These are phyloP conservation scores for Athalia rosae DNA, from an alignment of 2,888 invertebrate genomes.

Conservation along the genomic window DNA sequence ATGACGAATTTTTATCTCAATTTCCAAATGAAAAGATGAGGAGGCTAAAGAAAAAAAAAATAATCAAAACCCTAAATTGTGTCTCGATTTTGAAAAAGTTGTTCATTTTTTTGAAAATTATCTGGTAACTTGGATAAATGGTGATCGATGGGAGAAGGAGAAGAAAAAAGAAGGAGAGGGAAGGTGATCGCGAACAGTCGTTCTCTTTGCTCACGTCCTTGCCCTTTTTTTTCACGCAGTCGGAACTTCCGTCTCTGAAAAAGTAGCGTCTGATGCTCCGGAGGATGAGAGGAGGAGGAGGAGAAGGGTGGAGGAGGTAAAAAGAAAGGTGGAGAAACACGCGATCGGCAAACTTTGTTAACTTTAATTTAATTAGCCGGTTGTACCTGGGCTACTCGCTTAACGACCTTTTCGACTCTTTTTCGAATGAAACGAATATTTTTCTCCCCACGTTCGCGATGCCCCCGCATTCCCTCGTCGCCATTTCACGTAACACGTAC, in stretches of 20 bases:
- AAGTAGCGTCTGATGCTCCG: not conserved
- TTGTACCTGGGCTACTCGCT: not conserved
- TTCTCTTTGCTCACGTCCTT: no score
- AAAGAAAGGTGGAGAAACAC: not conserved
- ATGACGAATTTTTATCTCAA: not conserved
- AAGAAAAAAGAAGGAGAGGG: no score
- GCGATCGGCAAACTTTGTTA: slow-evolving; percentile 39
- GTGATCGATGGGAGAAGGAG: no score
- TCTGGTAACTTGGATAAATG: no score
- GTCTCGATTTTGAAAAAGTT: no score
- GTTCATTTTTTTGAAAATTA: no score
- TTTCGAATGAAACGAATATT: not conserved
- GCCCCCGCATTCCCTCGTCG: no score
- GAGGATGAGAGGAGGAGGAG: not conserved
- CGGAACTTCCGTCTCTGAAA: not conserved
- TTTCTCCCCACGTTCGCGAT: no score
- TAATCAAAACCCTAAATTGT: not conserved
- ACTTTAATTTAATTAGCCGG: slow-evolving; percentile 41
- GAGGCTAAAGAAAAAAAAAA: not conserved
- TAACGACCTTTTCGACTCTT: slow-evolving; percentile 20
- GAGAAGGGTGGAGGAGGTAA: not conserved
- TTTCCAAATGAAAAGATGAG: not conserved
- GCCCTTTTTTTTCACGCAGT: no score
- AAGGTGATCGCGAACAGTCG: no score
- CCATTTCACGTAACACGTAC: no score